Conservation (phyloP, 2,797 vertebrate genomes). For the Otolemur crassicaudatus region DNA sequence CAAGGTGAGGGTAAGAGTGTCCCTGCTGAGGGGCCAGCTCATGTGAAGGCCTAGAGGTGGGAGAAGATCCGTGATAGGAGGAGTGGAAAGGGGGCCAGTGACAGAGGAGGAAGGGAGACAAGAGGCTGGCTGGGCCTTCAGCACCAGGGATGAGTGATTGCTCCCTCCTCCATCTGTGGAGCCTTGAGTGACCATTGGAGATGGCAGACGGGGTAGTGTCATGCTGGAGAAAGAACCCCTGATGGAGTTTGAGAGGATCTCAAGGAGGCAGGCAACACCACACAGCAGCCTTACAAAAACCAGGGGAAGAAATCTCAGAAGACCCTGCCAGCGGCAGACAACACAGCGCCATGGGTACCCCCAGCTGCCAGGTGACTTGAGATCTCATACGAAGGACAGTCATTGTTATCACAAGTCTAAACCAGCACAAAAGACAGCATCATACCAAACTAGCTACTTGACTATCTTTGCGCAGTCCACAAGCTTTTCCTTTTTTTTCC, state of each 20-base stretch:
- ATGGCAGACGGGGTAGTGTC: background rate
- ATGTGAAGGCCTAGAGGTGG: background rate
- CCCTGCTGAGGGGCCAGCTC: background rate
- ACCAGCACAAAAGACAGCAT: fast-evolving
- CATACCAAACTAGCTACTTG: fast-evolving
- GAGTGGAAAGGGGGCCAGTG: background rate
- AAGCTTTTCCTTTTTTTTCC: background rate
- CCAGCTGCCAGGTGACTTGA: background rate
- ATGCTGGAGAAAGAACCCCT: too few species aligned
- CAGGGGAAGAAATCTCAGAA: background rate
- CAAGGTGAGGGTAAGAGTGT: background rate
- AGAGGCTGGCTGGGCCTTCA: background rate
- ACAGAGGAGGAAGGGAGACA: background rate
- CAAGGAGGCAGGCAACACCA: background rate
- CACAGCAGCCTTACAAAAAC: background rate
- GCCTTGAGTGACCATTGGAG: background rate
- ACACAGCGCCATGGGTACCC: background rate
- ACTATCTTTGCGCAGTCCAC: fast-evolving
- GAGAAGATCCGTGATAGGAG: background rate
- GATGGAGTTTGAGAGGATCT: background rate
- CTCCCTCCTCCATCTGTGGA: background rate
- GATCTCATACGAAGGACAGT: fast-evolving
- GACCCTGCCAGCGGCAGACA: fast-evolving
- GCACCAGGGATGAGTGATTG: background rate
- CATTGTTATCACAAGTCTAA: fast-evolving